Conservation (phyloP, 2,113 vertebrate species). For the Oriolus oriolus region DNA sequence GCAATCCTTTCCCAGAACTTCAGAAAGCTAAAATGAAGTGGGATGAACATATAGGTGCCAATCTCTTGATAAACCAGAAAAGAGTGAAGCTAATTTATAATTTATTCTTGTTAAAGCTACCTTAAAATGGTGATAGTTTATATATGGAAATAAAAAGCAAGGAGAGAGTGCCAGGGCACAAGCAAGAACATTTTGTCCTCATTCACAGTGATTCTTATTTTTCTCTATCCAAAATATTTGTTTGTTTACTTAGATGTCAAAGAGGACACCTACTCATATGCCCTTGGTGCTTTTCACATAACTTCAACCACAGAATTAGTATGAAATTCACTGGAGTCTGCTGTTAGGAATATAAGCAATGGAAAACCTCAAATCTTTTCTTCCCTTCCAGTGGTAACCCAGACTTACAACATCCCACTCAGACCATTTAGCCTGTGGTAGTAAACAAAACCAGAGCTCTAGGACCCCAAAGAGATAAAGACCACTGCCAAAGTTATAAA, state of each 20-base stretch:
- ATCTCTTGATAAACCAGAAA: background rate
- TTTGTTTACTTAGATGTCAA: slow-evolving; percentile 46
- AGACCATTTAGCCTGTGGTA: background rate
- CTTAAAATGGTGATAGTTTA: background rate
- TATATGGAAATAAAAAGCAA: background rate
- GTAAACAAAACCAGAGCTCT: slow-evolving; percentile 26
- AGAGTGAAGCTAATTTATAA: background rate
- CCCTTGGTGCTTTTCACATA: background rate
- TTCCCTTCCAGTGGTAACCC: background rate
- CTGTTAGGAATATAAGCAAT: background rate
- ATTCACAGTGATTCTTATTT: background rate
- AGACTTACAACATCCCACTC: background rate
- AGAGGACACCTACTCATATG: slow-evolving; percentile 28
- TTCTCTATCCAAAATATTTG: background rate
- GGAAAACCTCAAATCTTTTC: slow-evolving; percentile 7
- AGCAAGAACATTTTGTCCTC: background rate
- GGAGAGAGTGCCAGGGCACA: background rate
- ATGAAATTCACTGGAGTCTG: background rate
- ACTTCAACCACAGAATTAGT: background rate
- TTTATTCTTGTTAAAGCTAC: background rate
- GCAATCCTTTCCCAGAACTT: background rate
- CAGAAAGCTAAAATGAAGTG: background rate
- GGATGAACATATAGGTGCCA: background rate
- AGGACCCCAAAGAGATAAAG: background rate
- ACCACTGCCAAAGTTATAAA: slow-evolving; percentile 7